phyloP scores from a whole-genome alignment of 2,888 invertebrate genomes.

The Agonopterix subpropinquella region DNA sequence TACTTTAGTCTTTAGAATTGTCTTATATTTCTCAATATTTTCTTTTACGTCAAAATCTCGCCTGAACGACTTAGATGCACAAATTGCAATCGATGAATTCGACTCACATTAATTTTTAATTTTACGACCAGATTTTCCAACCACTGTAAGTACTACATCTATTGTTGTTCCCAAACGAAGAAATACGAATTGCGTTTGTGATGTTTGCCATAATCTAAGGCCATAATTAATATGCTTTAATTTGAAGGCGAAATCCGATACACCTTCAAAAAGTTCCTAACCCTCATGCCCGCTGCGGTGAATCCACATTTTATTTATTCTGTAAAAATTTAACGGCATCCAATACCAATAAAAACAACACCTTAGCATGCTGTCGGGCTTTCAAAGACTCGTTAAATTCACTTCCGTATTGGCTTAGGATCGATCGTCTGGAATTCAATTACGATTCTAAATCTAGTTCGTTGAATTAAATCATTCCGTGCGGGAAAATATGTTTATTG shows the following conservation, averaged over 20 bases:
- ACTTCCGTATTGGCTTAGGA: conserved; percentile 18
- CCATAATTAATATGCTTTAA: no score
- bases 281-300: conserved; percentile 9
- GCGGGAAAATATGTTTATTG: conserved; percentile 8
- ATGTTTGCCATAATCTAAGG: no score
- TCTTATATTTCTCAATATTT: no score
- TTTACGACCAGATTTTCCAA: no score
- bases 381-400: conserved; percentile 22
- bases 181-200: no score
- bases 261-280: no score
- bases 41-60: no score
- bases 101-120: no score
- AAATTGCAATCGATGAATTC: background rate
- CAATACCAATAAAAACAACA: conserved; percentile 31
- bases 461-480: conserved; percentile 10
- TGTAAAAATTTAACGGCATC: conserved; percentile 23
- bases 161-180: no score
- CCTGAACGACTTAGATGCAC: background rate
- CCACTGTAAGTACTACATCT: background rate
- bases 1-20: no score
- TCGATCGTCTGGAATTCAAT: conserved; percentile 10
- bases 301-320: conserved; percentile 25
- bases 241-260: no score
- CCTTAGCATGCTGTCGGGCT: conserved; percentile 12
- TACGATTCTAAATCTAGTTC: conserved; percentile 17